Conservation (phyloP, 2,797 vertebrate species). For the Octomys mimax region DNA sequence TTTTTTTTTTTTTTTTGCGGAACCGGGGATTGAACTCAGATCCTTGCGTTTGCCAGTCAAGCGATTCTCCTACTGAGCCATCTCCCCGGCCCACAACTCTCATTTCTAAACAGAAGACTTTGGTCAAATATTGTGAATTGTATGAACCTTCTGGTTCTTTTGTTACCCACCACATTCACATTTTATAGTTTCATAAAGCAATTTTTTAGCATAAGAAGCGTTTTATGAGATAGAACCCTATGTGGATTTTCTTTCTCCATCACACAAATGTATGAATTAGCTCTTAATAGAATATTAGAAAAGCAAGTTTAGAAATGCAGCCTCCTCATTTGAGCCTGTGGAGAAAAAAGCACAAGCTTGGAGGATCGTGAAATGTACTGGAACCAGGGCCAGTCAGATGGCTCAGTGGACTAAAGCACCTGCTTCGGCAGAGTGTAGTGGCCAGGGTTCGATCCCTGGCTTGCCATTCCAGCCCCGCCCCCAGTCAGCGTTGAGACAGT, state of each 20-base stretch:
- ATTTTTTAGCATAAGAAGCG: conserved; percentile 40
- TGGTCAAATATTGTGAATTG: not conserved
- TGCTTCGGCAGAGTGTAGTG: no score
- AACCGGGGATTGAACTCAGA: no score
- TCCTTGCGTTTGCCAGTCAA: no score
- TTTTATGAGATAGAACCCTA: not conserved
- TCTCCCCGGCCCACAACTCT: no score
- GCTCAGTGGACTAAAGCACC: no score
- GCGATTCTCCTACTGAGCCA: no score
- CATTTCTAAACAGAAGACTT: conserved; percentile 31
- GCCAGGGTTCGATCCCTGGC: no score
- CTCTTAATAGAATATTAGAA: conserved; percentile 36
- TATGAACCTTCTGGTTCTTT: not conserved
- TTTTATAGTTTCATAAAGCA: conserved; percentile 12
- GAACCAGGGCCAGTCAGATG: no score
- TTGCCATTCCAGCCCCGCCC: no score
- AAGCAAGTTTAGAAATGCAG: conserved; percentile 22
- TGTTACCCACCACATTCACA: not conserved
- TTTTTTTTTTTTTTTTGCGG: no score
- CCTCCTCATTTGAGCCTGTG: not conserved
- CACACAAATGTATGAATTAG: not conserved
- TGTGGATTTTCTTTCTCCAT: not conserved
- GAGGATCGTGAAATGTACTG: not conserved
- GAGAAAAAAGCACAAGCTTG: not conserved
- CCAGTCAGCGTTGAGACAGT: no score